Base-by-base conservation (phyloP, 1,140 invertebrate genomes). In the Homalodisca vitripennis region DNA sequence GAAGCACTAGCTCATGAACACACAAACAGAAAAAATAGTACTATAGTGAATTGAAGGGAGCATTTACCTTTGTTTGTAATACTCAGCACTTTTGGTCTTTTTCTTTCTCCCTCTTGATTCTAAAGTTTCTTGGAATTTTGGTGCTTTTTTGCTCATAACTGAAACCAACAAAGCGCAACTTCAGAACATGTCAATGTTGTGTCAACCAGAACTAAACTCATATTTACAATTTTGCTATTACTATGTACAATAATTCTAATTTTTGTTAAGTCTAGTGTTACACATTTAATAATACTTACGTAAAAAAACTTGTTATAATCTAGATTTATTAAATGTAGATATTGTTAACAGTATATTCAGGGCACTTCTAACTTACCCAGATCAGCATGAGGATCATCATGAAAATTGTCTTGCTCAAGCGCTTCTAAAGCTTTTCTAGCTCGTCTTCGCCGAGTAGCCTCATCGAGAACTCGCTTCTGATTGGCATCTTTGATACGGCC, bases 321-420 rank as follows among this genome's bases (percentile, higher is more conserved):
- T n/a, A n/a, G n/a, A n/a, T n/a, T n/a, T n/a, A n/a, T n/a, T n/a
- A n/a, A n/a, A n/a, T n/a, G n/a, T n/a, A n/a, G n/a, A n/a, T n/a
- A n/a, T n/a, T n/a, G n/a, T n/a, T n/a, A n/a, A n/a, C n/a, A n/a
- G n/a, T n/a, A n/a, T n/a, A n/a, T n/a, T n/a, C n/a, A n/a, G n/a
- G n/a, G n/a, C n/a, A n/a, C n/a, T n/a, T 13, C 3, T 30, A 48
- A 30, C 83, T 83, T 86, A 82, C 89, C 89, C 69, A 98, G 83
- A 82, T 98, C 95, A 0, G 95, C 95, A 81, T 98, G 95, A 3
- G 97, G 96, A 82, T 99, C 97, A 78, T 98, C 96, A 78, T 98
- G 96, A 78, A 95, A 98, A 80, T 99, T 99, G 75, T 99, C 97
- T 76, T 92, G 90, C 78, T 98, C 96, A n/a, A 99, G 82, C 2